Evolutionary conservation across 2,888 invertebrate species (phyloP).

Genomic region (Ophion costatus): DNA sequence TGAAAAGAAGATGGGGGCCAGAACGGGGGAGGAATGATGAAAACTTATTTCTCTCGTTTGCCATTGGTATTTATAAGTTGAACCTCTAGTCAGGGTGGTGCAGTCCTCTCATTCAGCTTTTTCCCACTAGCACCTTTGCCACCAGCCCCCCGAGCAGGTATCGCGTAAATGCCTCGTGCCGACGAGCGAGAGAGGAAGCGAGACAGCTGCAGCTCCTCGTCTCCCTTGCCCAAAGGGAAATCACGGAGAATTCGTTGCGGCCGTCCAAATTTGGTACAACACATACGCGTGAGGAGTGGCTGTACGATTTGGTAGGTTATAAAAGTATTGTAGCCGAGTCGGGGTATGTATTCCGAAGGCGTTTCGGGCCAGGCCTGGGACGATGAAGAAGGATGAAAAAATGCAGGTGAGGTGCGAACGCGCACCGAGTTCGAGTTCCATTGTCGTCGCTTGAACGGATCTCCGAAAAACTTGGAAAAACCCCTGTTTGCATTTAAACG

Average conservation of each 20-base stretch:
- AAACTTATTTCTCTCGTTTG: conserved; percentile 38
- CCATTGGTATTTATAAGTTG: conserved; percentile 34
- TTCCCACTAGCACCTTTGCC: conserved; percentile 12
- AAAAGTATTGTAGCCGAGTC: conserved; percentile 36
- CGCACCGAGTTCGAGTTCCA: conserved; percentile 68
- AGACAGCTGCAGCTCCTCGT: background rate
- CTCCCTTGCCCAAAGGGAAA: conserved; percentile 31
- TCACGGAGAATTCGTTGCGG: conserved; percentile 50
- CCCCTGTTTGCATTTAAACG: conserved; percentile 42
- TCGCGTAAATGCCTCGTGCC: conserved; percentile 23
- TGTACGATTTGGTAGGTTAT: conserved; percentile 21
- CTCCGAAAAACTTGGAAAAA: conserved; percentile 53
- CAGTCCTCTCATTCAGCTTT: conserved; percentile 41
- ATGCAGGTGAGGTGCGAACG: conserved; percentile 74
- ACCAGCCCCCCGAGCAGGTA: conserved; percentile 43
- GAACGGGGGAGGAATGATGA: background rate
- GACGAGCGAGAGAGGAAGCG: conserved; percentile 5
- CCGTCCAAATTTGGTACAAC: conserved; percentile 41
- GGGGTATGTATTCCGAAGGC: conserved; percentile 19
- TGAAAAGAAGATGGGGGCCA: conserved; percentile 13
- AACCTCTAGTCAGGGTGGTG: conserved; percentile 18
- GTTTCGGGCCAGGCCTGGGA: conserved; percentile 42
- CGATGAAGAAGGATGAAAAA: conserved; percentile 18
- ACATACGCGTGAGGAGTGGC: background rate
- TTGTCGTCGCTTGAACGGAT: conserved; percentile 62